Base-by-base conservation (phyloP, 2,113 vertebrate genomes). In the Galeopterus variegatus region DNA sequence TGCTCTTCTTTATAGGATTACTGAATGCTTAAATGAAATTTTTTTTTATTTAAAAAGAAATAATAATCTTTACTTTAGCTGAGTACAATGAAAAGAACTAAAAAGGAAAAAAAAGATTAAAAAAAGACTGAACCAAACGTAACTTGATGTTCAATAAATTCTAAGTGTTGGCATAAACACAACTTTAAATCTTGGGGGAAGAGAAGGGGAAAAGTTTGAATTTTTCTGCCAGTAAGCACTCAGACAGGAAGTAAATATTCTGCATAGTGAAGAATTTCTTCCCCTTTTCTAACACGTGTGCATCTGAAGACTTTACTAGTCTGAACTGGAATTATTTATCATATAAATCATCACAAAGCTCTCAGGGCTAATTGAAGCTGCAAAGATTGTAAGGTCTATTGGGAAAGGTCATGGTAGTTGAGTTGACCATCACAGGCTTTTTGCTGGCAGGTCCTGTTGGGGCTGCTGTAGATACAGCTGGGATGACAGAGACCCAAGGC, bases 21-120 rank as follows among this genome's bases (percentile, higher is more conserved):
- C 31, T 52, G 48, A 31, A 75, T 67, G 33, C 26, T 94, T 79
- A 67, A 45, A 84, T 70, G 41, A 84, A 75, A 92, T 56, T 11
- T 2, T 0, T 5, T 96, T 88, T 81, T 19, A 65, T 65, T 92
- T 77, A 83, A 79, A 92, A 26, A 23, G 41, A 88, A 90, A 92
- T 65, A 85, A 36, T n/a, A 65, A 45, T 72, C 21, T 26, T 90
- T 75, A 64, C 12, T 33, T 72, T 70, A 70, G 24, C 36, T 36
- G 41, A 86, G 12, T 60, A 62, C 56, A 64, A 67, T 90, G 9
- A 76, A 70, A 60, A 93, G 15, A 21, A 41, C 72, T 28, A 5
- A 84, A 13, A 70, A 54, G 26, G 56, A 23, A n/a, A 15, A 23
- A 52, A 48, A 33, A 8, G 24, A 13, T 28, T 14, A 50, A 69